phyloP scores from a whole-genome alignment of 2,888 invertebrate species.

The Drosophila glabriapex region DNA sequence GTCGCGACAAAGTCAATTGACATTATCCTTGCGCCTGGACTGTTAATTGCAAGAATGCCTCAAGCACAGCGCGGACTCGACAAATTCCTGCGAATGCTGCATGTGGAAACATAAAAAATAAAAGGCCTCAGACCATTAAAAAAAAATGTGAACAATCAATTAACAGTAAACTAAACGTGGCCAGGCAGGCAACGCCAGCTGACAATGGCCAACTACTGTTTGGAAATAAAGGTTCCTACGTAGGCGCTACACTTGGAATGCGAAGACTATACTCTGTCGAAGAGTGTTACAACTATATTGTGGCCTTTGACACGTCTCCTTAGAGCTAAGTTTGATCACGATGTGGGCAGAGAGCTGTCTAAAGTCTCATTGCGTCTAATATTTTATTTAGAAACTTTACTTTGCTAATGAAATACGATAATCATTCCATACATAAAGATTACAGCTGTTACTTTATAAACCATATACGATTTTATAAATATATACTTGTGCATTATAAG shows the following conservation, averaged over 20 bases:
- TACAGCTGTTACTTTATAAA: neutral
- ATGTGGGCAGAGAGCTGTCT: neutral
- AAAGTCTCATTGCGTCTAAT: no score
- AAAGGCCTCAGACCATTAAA: slow-evolving; percentile 54
- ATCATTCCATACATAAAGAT: neutral
- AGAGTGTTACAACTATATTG: neutral
- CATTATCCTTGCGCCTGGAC: slow-evolving; percentile 62
- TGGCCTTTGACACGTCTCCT: neutral
- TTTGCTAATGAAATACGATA: neutral
- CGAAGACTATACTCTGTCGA: neutral
- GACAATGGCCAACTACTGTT: slow-evolving; percentile 75
- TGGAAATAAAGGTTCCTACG: slow-evolving; percentile 27
- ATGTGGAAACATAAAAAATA: slow-evolving; percentile 24
- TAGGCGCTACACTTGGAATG: slow-evolving; percentile 20
- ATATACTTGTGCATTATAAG: neutral
- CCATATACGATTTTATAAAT: neutral
- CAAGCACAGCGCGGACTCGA: slow-evolving; percentile 55
- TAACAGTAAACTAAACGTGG: slow-evolving; percentile 61
- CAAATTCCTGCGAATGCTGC: slow-evolving; percentile 58
- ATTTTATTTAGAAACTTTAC: neutral
- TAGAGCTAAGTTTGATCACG: neutral
- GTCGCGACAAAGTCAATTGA: slow-evolving; percentile 76
- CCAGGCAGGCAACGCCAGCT: slow-evolving; percentile 50
- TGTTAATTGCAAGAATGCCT: slow-evolving; percentile 66
- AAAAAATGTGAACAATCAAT: slow-evolving; percentile 70